Evolutionary conservation across 35 echinoderm and acorn worm species (phyloP).

Genomic region (Eucidaris tribuloides): DNA sequence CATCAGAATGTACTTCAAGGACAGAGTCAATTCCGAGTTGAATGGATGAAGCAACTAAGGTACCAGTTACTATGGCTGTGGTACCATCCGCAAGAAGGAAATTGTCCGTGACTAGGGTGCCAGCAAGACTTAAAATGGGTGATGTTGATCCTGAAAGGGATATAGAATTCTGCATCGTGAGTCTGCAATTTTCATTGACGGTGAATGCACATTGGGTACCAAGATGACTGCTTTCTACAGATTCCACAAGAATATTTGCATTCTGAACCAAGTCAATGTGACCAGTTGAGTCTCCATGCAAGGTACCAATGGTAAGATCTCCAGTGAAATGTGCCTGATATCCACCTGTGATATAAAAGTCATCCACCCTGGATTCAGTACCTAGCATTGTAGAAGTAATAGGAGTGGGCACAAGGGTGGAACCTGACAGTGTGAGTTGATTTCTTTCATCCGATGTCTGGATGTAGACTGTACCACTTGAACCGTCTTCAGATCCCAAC

Average conservation of each 20-base stretch:
- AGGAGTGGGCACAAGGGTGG: conserved; percentile 20
- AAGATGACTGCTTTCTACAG: background rate
- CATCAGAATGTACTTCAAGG: background rate
- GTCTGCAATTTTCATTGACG: conserved; percentile 17
- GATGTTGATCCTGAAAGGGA: background rate
- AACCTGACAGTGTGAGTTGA: conserved; percentile 36
- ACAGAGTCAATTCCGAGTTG: background rate
- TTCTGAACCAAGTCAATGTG: conserved; percentile 1
- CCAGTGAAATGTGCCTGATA: conserved; percentile 4
- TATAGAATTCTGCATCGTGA: background rate
- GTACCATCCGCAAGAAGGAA: conserved; percentile 12
- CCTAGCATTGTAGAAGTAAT: conserved; percentile 4
- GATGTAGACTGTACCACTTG: conserved; percentile 49
- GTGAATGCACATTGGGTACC: conserved; percentile 59
- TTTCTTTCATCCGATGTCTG: background rate
- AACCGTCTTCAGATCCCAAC: conserved; percentile 26
- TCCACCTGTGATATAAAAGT: conserved; percentile 38
- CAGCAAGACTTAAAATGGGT: conserved; percentile 24
- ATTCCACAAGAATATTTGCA: background rate
- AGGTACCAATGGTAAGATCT: conserved; percentile 1
- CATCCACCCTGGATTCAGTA: conserved; percentile 12
- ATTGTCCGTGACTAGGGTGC: conserved; percentile 22
- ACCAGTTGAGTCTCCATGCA: conserved; percentile 62
- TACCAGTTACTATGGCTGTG: background rate
- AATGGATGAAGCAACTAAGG: background rate